Percentiles rank a stretch among this genome's conserved stretches.
These are phyloP conservation scores for Plectropomus leopardus DNA, from an alignment of 2,113 vertebrate species.

Conservation along the genomic window DNA sequence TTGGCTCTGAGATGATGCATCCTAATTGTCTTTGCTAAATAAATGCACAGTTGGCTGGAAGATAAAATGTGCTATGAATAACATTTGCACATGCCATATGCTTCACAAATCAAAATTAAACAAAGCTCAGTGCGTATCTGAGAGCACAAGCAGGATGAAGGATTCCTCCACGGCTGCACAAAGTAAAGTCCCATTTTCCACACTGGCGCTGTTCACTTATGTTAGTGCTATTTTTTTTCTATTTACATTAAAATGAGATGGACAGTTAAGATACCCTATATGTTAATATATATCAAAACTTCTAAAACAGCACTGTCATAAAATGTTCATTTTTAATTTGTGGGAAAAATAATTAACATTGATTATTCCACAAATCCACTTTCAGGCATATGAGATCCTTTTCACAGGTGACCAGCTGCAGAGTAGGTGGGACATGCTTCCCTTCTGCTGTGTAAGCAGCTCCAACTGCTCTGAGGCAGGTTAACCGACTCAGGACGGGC, in stretches of 20 bases:
- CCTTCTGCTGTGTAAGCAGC: neutral
- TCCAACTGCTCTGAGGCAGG: slow-evolving; percentile 2
- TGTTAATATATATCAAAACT: neutral
- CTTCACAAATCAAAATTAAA: neutral
- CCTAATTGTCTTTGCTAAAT: neutral
- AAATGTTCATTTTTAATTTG: neutral
- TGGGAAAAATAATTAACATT: neutral
- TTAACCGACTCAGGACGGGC: neutral
- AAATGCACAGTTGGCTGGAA: neutral
- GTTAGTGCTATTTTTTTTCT: neutral
- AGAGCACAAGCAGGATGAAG: neutral
- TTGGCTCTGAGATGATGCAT: neutral
- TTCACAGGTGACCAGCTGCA: neutral
- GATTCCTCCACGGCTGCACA: neutral
- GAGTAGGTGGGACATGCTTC: neutral
- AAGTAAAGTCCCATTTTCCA: neutral
- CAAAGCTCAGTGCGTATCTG: neutral
- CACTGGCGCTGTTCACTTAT: neutral
- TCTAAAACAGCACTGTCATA: neutral
- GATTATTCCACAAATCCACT: neutral
- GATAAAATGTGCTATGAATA: slow-evolving; percentile 16
- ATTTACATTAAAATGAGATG: neutral
- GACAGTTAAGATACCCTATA: neutral
- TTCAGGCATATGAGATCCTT: neutral
- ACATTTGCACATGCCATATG: slow-evolving; percentile 6